Percentiles rank a stretch among this genome's conserved stretches.
Conservation (phyloP, 2,888 invertebrate genomes). For the Mactromeris polynyma region DNA sequence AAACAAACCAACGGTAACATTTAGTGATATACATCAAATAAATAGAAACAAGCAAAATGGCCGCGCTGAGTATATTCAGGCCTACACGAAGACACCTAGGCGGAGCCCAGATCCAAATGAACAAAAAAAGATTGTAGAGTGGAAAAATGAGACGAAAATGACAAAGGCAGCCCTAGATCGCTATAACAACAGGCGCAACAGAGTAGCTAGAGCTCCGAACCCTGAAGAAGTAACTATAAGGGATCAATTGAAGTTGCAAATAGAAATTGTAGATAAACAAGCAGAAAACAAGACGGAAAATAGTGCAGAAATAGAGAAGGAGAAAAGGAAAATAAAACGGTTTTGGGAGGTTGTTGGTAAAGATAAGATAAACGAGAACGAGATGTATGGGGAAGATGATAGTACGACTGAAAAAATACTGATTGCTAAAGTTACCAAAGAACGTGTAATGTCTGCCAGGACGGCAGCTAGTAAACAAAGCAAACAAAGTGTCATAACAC, state of each 20-base stretch:
- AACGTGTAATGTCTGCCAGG: slow-evolving; percentile 58
- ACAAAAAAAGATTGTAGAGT: slow-evolving; percentile 13
- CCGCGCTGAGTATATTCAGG: slow-evolving; percentile 3
- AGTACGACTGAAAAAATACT: slow-evolving; percentile 48
- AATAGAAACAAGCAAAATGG: not conserved
- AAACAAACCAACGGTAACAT: slow-evolving; percentile 5
- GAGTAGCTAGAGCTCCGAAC: not conserved
- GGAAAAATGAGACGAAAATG: slow-evolving; percentile 28
- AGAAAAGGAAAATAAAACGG: slow-evolving; percentile 58
- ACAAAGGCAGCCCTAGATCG: slow-evolving; percentile 13
- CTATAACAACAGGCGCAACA: not conserved
- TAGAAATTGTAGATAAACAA: slow-evolving; percentile 51
- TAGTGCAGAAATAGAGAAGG: slow-evolving; percentile 27
- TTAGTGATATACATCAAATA: slow-evolving; percentile 32
- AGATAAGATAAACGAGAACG: slow-evolving; percentile 26
- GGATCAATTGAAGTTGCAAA: slow-evolving; percentile 58
- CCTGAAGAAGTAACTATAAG: slow-evolving; percentile 56
- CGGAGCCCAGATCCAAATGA: not conserved
- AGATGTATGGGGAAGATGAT: slow-evolving; percentile 41
- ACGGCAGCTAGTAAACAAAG: slow-evolving; percentile 39
- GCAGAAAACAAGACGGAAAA: slow-evolving; percentile 11
- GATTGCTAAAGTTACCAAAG: slow-evolving; percentile 61
- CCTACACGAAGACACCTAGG: slow-evolving; percentile 15
- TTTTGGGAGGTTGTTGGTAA: slow-evolving; percentile 62
- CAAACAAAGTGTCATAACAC: slow-evolving; percentile 26